phyloP scores from a whole-genome alignment of 2,888 invertebrate genomes.

The Zaprionus bogoriensis region DNA sequence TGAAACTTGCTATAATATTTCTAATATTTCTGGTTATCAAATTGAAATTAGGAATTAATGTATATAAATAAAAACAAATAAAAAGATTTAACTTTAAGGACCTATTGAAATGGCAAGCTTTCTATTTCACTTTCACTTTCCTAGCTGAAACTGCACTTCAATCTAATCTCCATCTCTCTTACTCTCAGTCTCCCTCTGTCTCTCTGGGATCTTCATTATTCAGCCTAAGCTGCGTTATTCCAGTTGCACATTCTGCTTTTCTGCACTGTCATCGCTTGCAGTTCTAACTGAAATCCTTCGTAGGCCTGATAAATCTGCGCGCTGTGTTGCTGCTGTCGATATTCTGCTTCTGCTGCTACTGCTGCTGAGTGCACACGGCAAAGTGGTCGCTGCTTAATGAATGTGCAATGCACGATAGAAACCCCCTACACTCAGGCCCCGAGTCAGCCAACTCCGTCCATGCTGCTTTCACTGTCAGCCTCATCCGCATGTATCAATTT shows the following conservation, averaged over 20 bases:
- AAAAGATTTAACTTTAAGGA: too few species aligned
- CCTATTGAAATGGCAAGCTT: too few species aligned
- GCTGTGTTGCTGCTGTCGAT: background rate
- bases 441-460: background rate
- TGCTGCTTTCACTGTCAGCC: constrained; percentile 21
- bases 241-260: too few species aligned
- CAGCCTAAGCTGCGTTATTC: background rate
- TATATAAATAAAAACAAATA: too few species aligned
- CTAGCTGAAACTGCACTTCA: too few species aligned
- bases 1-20: too few species aligned
- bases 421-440: background rate
- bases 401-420: constrained; percentile 53
- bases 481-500: constrained; percentile 67
- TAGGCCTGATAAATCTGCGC: constrained; percentile 39
- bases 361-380: constrained; percentile 58
- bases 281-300: constrained; percentile 19
- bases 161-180: background rate
- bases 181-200: background rate
- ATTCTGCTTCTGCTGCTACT: constrained; percentile 8
- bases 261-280: background rate
- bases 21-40: too few species aligned
- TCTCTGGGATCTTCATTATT: background rate
- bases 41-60: too few species aligned
- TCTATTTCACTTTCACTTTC: too few species aligned
- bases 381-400: constrained; percentile 68